These are phyloP conservation scores for Enteromius thamalakanensis DNA, from an alignment of 2,797 vertebrate genomes.

Conservation along the genomic window DNA sequence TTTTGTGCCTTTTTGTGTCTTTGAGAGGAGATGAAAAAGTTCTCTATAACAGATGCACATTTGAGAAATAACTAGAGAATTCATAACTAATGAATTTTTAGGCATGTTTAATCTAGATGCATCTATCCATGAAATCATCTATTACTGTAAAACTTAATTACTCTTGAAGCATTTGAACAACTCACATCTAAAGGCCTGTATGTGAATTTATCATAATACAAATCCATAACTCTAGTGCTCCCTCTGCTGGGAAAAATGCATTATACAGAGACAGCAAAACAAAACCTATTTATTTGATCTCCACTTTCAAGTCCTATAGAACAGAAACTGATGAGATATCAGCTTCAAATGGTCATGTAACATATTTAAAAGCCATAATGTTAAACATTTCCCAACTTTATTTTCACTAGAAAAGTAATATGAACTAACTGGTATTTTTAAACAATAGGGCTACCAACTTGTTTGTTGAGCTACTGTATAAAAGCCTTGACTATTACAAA, in stretches of 20 bases:
- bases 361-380: not conserved
- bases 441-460: not conserved
- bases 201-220: not conserved
- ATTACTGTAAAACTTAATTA: not conserved
- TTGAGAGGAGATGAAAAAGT: not conserved
- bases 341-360: not conserved
- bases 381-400: not conserved
- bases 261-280: not conserved
- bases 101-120: not conserved
- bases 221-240: not conserved
- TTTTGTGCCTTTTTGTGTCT: not conserved
- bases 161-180: not conserved
- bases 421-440: not conserved
- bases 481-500: not conserved
- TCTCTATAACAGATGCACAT: not conserved
- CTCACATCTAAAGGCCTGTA: not conserved
- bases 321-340: not conserved
- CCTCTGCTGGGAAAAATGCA: slow-evolving; percentile 5
- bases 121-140: not conserved
- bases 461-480: not conserved
- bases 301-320: not conserved
- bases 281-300: not conserved
- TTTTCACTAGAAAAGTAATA: not conserved
- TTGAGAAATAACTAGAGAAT: not conserved
- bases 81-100: too few relatives aligned